Base-by-base conservation (phyloP, 2,113 vertebrate species). In the Caloenas nicobarica region DNA sequence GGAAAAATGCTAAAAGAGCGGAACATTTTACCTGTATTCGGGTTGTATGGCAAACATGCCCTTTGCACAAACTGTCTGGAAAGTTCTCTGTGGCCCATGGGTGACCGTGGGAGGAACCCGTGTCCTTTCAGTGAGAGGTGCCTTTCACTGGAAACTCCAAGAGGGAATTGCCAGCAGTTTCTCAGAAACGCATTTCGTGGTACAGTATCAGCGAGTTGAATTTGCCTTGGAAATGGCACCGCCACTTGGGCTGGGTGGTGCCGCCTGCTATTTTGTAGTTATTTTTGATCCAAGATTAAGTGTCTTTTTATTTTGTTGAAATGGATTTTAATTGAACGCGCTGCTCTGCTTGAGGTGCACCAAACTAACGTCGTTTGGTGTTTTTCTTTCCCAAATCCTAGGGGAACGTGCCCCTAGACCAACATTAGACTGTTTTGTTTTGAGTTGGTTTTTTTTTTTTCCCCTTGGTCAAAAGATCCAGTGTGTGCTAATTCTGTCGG, bases 351-450 rank as follows among this genome's bases (percentile, higher is more conserved):
- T 54, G n/a, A 97, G 96, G 93, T 92, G 96, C 96, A 97, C 64
- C 93, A 96, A 97, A 96, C 92, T 72, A 95, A 76, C 29, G 71
- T 48, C 70, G 38, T 36, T 95, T 36, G 94, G 92, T 97, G 97
- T 97, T 96, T 97, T 97, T 97, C 94, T 97, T 97, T 97, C 97
- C 95, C 95, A 97, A 97, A 95, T 96, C 96, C 97, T 96, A 42
- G 88, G 93, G 83, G 88, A 89, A 88, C 38, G 84, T 96, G 94
- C 96, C 95, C 96, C 96, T 95, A 85, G 93, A 95, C 86, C 91
- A 96, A 97, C 87, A 95, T 92, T 91, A 61, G 91, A 91, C 91
- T 96, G 93, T 93, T 95, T 96, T 94, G 93, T 92, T 97, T 79
- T 29, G 79, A 5, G 11, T 15, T 54, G 38, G n/a, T n/a, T n/a